Evolutionary conservation across 2,797 vertebrate species (phyloP), one percentile per base, ranked within the genome.

Genomic region (Eidolon dupreanum): DNA sequence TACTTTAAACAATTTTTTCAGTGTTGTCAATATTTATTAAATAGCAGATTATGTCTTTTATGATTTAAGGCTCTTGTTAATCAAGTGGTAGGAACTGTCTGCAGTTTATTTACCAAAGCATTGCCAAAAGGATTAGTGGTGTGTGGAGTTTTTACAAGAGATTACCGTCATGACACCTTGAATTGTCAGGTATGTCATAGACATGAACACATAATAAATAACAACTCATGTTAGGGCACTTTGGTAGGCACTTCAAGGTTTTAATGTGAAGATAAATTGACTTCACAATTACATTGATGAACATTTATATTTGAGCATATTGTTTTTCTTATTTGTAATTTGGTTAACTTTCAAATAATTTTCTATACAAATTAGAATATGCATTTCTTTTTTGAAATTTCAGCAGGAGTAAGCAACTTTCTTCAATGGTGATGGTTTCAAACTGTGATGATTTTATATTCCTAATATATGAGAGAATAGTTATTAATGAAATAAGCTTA

Each of bases 41-140:
- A 86, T 86, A 86, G 38, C 7, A 33, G 28, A 16, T 89, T 79
- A 10, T 96, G 68, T 88, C 46, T 97, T 94, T 95, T 85, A 75
- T 70, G 31, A 93, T 88, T 41, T 36, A 33, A 98, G 98, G 97
- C 98, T 78, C 98, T 98, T 77, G 97, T 98, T 77, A 98, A 98
- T 73, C 98, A 98, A 97, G 98, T 98, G 70, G 93, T 92, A 17
- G 98, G 94, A 65, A 97, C 97, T 82, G 26, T 98, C 74, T 96
- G 57, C 16, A 97, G 22, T 91, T 92, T 74, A 61, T 98, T 98
- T 84, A 97, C 90, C 71, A 98, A 98, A 97, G 82, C 71, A 5
- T 90, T 98, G 83, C 98, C 97, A 0, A 75, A 95, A 94, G 97
- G 98, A 57, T 26, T 97, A 68, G 78, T 31, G 7, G 1, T 98